Percentiles rank a stretch among this genome's conserved stretches.
phyloP scores from a whole-genome alignment of 2,888 invertebrate genomes.

The Lypha dubia region DNA sequence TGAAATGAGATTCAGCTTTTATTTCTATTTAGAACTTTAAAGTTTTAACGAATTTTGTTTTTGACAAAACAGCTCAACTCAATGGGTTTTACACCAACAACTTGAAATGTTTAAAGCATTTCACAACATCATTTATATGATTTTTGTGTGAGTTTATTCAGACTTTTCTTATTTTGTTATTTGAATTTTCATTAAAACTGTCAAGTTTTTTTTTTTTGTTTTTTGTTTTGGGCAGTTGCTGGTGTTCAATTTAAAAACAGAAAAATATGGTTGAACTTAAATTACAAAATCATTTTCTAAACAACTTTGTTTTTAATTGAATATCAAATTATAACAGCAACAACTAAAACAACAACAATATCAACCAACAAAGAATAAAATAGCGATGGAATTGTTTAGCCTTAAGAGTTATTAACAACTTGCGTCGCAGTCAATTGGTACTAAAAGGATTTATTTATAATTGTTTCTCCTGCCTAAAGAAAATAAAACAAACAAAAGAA shows the following conservation, averaged over 20 bases:
- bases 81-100: slow-evolving; percentile 49
- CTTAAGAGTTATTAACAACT: slow-evolving; percentile 33
- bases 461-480: not conserved
- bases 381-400: not conserved
- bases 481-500: slow-evolving; percentile 18
- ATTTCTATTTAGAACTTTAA: slow-evolving; percentile 45
- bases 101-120: slow-evolving; percentile 42
- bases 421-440: slow-evolving; percentile 40
- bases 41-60: slow-evolving; percentile 71
- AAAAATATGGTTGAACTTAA: slow-evolving; percentile 26
- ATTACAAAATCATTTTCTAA: slow-evolving; percentile 42
- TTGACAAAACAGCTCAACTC: slow-evolving; percentile 65
- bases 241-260: slow-evolving; percentile 45
- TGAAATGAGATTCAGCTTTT: slow-evolving; percentile 46
- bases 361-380: no score
- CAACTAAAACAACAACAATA: slow-evolving; percentile 5
- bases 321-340: slow-evolving; percentile 17
- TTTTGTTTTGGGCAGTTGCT: slow-evolving; percentile 33
- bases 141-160: slow-evolving; percentile 24
- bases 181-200: slow-evolving; percentile 53
- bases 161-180: slow-evolving; percentile 20
- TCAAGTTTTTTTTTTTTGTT: no score
- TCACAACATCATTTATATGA: slow-evolving; percentile 29
- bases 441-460: slow-evolving; percentile 1
- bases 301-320: slow-evolving; percentile 43